Percentiles rank a stretch among this genome's conserved stretches.
Conservation (phyloP, 2,113 vertebrate species). For the Alces alces region DNA sequence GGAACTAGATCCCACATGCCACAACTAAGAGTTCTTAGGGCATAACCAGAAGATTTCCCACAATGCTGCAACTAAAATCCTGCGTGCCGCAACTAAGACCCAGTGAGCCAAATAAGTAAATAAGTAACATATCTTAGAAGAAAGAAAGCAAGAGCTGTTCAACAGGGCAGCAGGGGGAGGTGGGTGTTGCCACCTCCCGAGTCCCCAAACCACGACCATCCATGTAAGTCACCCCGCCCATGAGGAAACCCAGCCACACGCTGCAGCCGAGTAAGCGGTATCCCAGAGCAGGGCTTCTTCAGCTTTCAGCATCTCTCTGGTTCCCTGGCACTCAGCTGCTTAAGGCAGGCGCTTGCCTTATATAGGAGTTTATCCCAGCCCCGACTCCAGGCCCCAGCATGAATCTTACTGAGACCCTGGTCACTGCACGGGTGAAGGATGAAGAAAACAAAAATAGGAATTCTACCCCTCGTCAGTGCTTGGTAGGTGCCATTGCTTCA, state of each 20-base stretch:
- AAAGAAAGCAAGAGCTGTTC: neutral
- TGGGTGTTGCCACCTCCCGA: too few species aligned
- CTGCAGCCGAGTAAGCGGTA: neutral
- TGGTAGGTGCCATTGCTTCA: neutral
- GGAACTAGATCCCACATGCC: neutral
- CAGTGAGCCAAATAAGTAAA: neutral
- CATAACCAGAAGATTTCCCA: neutral
- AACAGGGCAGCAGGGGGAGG: neutral
- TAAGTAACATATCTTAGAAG: neutral
- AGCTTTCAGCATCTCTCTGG: neutral
- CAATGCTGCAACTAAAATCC: neutral
- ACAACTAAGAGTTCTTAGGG: neutral
- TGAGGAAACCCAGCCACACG: neutral
- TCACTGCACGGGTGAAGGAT: neutral
- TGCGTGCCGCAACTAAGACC: fast-evolving
- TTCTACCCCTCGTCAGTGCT: neutral
- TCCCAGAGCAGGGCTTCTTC: neutral
- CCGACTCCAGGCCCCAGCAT: neutral
- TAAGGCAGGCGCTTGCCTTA: neutral
- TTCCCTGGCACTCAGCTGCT: neutral
- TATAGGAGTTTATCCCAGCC: neutral
- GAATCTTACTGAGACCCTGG: neutral
- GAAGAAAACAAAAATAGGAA: neutral
- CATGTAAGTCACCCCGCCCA: neutral
- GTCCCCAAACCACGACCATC: neutral